phyloP scores from a whole-genome alignment of 2,113 vertebrate species.

The Nothoprocta pentlandii region DNA sequence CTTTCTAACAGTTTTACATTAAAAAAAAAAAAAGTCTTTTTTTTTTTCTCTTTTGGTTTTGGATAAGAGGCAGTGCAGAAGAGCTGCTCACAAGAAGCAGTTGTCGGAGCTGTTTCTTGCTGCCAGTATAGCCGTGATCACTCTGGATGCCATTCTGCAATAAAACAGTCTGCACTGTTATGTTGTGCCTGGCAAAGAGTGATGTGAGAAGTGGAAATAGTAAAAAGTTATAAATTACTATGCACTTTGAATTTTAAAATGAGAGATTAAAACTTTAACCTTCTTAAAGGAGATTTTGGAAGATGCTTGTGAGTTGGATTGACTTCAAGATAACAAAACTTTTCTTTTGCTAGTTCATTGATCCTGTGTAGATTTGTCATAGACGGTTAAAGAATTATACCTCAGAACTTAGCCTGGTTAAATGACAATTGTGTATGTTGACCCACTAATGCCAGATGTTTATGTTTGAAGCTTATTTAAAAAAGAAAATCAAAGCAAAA shows the following conservation, averaged over 20 bases:
- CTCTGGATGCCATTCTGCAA: conserved; percentile 4
- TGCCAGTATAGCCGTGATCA: background rate
- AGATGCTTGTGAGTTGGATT: conserved; percentile 20
- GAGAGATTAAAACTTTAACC: background rate
- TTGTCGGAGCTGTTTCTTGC: background rate
- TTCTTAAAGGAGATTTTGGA: conserved; percentile 37
- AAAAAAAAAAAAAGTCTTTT: background rate
- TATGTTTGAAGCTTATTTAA: conserved; percentile 49
- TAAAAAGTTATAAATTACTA: background rate
- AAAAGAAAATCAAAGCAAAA: background rate
- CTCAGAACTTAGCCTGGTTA: conserved; percentile 7
- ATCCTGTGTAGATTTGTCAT: background rate
- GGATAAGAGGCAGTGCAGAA: background rate
- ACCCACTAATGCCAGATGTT: conserved; percentile 18
- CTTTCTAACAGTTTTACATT: conserved; percentile 4
- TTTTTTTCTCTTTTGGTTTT: background rate
- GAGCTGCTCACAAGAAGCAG: background rate
- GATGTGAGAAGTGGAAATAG: background rate
- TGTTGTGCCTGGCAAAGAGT: background rate
- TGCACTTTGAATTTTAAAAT: background rate
- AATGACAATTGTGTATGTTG: conserved; percentile 10
- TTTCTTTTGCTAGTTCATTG: conserved; percentile 33
- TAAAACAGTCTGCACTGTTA: background rate
- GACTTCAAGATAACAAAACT: conserved; percentile 33
- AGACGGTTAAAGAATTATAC: background rate